Base-by-base conservation (phyloP, 1,140 invertebrate species). In the Anastrepha ludens region DNA sequence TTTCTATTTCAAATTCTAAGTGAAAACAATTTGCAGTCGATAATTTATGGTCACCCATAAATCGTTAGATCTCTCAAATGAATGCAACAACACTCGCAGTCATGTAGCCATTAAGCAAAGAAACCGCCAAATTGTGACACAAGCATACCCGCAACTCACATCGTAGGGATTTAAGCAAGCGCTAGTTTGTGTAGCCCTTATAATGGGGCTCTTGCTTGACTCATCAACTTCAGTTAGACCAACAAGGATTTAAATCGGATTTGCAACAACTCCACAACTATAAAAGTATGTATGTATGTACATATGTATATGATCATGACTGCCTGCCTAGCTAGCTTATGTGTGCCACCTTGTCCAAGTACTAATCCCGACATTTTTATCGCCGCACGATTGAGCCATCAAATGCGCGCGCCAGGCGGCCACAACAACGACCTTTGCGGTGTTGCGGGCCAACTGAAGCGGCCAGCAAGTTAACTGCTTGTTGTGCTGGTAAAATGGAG, bases 361-460 rank as follows among this genome's bases (percentile, higher is more conserved):
- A 81, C 74, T 81, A 81, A 81, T 81, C n/a, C 74, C 17, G 74
- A 81, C 74, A 81, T 81, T 81, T 55, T 81, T 81, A 81, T 81
- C 44, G 74, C 74, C 74, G 47, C 74, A 81, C 74, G 74, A 81
- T 81, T 81, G 74, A 81, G 74, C 74, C 74, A 81, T 81, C 74
- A 81, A 81, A 81, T 81, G 74, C 74, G 44, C 74, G 74, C 74
- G 74, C 74, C 74, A 81, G 74, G 74, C 74, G 50, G 74, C 74
- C 47, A 50, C 74, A 81, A 58, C 74, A 81, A 55, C 47, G 74
- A 81, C 44, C 74, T 81, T 81, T 55, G 74, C 8, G 74, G 20
- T 41, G 20, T 29, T 17, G 47, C 47, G 47, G 74, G 74, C 15
- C 74, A 81, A 81, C n/a, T 81, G 44, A n/a, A 55, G 74, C 50